phyloP scores from a whole-genome alignment of 2,888 invertebrate species.

The Mesorhabditis sp. region DNA sequence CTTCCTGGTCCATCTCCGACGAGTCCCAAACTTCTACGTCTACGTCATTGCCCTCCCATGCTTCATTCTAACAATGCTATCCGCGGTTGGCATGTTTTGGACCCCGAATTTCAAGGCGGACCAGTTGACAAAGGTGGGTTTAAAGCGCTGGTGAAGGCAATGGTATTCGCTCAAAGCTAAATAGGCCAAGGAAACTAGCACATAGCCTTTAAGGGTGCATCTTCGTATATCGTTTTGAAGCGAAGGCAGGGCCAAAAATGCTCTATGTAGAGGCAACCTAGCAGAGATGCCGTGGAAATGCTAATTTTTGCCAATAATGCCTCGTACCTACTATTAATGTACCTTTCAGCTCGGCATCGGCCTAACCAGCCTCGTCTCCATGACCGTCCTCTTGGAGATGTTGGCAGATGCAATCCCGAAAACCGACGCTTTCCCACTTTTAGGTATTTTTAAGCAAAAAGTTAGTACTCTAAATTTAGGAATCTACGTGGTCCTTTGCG shows the following conservation, averaged over 20 bases:
- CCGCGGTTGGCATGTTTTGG: slow-evolving; percentile 1
- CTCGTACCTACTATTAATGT: background rate
- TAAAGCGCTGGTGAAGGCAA: too few species aligned
- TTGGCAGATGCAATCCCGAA: background rate
- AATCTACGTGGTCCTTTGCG: background rate
- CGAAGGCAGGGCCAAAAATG: too few species aligned
- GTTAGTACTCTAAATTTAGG: background rate
- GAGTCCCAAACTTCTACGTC: background rate
- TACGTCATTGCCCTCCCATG: background rate
- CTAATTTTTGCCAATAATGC: too few species aligned
- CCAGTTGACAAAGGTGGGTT: background rate
- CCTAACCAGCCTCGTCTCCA: background rate
- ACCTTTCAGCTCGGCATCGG: background rate
- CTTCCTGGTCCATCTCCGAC: background rate
- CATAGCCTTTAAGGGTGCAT: too few species aligned
- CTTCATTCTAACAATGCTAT: background rate
- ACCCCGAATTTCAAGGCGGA: background rate
- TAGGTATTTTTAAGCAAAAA: background rate
- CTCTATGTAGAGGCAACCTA: too few species aligned
- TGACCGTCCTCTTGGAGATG: background rate
- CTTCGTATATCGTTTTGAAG: background rate
- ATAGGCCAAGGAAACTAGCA: too few species aligned
- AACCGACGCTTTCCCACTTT: background rate
- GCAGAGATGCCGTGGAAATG: too few species aligned
- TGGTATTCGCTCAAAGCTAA: too few species aligned